Evolutionary conservation across 1,140 invertebrate species (phyloP).

Genomic region (Dendrolimus kikuchii): DNA sequence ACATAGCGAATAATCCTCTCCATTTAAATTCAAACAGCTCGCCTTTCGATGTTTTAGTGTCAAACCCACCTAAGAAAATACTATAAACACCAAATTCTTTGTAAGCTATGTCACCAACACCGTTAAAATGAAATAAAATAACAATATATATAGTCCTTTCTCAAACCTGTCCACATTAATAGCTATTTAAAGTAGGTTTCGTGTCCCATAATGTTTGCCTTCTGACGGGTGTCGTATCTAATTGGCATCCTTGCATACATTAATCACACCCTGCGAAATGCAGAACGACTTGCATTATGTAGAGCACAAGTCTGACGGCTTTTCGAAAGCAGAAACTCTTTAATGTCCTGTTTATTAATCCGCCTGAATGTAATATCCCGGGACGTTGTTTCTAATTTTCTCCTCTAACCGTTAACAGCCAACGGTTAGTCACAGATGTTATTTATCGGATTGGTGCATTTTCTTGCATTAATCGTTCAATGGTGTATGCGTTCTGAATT

Average conservation of each 20-base stretch:
- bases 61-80: slow-evolving; percentile 31
- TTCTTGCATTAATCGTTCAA: too few species aligned
- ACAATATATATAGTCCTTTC: slow-evolving; percentile 19
- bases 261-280: slow-evolving; percentile 34
- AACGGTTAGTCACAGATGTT: too few species aligned
- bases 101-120: slow-evolving; percentile 37
- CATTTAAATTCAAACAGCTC: not conserved
- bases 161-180: slow-evolving; percentile 4
- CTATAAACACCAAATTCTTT: slow-evolving; percentile 28
- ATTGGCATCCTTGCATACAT: slow-evolving; percentile 55
- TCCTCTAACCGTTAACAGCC: slow-evolving; percentile 6
- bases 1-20: too few species aligned
- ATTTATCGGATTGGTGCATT: too few species aligned
- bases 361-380: slow-evolving; percentile 49
- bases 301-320: slow-evolving; percentile 28
- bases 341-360: slow-evolving; percentile 45
- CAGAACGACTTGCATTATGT: slow-evolving; percentile 19
- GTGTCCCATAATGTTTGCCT: slow-evolving; percentile 20
- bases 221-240: slow-evolving; percentile 44
- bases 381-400: slow-evolving; percentile 51
- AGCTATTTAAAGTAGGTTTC: slow-evolving; percentile 21
- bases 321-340: slow-evolving; percentile 40
- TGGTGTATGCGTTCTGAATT: too few species aligned
- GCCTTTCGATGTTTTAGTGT: slow-evolving; percentile 15
- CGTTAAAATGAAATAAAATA: slow-evolving; percentile 36